Base-by-base conservation (phyloP, 2,113 vertebrate genomes). In the Triplophysa tibetana region DNA sequence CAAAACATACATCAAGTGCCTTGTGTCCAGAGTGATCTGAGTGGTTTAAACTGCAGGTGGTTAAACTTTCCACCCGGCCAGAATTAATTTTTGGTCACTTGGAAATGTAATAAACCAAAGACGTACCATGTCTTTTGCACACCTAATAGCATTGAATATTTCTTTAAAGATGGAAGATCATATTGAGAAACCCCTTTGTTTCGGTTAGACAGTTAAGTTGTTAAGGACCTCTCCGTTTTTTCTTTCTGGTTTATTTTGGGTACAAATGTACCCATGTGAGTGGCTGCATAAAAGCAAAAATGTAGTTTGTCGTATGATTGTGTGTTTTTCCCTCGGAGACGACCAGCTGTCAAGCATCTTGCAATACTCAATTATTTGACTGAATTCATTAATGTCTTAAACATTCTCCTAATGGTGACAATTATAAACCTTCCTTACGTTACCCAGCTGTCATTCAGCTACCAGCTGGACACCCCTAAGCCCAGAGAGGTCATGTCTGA, bases 371-470 rank as follows among this genome's bases (percentile, higher is more conserved):
- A 10, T 58, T 58, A 58, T 21, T 9, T 21, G 8, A 61, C 61
- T 29, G 60, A 83, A 73, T 67, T 50, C 16, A 78, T 26, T 67
- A 4, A 50, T 21, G 61, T 17, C 56, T 29, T 19, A 62, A 16
- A 21, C 21, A 17, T 23, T 69, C 64, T 70, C 29, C 62, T 76
- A 77, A 80, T 72, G 61, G 63, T 24, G 23, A 8, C 33, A 58
- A 72, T 69, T 75, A 67, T 64, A 81, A 13, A 26, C 41, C 23
- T 2, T 7, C 66, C 38, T 72, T 68, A 54, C n/a, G n/a, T 58
- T 77, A 70, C 21, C 50, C 68, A 81, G 79, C 74, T 81, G 66
- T 65, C 41, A 21, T 60, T 61, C 43, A 63, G 56, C 43, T 11
- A 52, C 38, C 77, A 79, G 67, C 56, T 70, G 67, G 33, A 13